Percentiles rank a stretch among this genome's conserved stretches.
phyloP scores from a whole-genome alignment of 2,113 vertebrate genomes.

The Caranx ignobilis region DNA sequence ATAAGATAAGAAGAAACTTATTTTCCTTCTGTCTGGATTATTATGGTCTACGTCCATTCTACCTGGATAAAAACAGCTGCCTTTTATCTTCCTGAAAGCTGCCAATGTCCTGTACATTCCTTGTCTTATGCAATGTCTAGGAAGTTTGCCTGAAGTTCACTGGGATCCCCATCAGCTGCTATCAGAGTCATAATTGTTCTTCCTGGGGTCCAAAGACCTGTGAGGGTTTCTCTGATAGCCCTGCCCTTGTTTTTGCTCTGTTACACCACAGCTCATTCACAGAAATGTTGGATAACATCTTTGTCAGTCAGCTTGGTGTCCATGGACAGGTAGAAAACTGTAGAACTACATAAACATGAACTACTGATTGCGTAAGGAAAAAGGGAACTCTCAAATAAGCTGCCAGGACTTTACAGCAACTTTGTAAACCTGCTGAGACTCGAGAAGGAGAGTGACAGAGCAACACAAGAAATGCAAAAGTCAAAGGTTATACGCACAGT shows the following conservation, averaged over 20 bases:
- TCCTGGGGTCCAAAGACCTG: constrained; percentile 13
- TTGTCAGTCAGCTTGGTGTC: constrained; percentile 19
- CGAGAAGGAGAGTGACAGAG: constrained; percentile 25
- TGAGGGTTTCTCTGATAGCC: constrained; percentile 11
- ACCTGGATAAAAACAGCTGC: constrained; percentile 54
- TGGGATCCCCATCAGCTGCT: constrained; percentile 13
- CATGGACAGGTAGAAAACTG: constrained; percentile 2
- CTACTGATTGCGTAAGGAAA: constrained; percentile 59
- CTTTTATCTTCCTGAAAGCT: constrained; percentile 55
- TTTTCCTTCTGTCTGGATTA: constrained; percentile 54
- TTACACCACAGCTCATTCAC: constrained; percentile 9
- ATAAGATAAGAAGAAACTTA: constrained; percentile 36
- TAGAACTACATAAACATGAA: constrained; percentile 36
- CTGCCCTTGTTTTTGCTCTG: constrained; percentile 25
- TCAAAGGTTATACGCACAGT: constrained; percentile 46
- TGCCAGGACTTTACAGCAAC: constrained; percentile 35
- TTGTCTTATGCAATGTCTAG: constrained; percentile 55
- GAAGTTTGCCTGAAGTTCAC: constrained; percentile 27
- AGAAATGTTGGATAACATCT: background rate
- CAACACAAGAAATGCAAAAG: constrained; percentile 41
- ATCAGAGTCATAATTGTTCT: background rate
- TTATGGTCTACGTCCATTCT: constrained; percentile 48
- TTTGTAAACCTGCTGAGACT: constrained; percentile 32
- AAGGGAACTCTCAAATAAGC: constrained; percentile 48
- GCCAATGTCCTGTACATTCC: constrained; percentile 66